These are phyloP conservation scores for Drosophila tristis DNA, from an alignment of 1,140 invertebrate genomes.

Conservation along the genomic window DNA sequence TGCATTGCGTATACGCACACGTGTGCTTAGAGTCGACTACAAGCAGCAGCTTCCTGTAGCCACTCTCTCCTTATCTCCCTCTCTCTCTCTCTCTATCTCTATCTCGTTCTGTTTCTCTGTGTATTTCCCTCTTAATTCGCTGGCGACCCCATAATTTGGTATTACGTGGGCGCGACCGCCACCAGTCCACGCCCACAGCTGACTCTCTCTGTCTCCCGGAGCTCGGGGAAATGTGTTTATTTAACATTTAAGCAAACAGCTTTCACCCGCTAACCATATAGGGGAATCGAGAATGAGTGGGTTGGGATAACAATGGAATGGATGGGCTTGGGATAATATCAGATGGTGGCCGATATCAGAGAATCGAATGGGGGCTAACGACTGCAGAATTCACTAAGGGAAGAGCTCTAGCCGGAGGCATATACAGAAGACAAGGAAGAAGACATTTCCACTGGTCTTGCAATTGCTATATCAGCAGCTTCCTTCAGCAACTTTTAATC, in stretches of 20 bases:
- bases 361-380: no score
- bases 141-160: conserved; percentile 61
- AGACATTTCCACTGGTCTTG: no score
- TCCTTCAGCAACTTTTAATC: no score
- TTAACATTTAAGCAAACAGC: conserved; percentile 57
- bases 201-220: not conserved
- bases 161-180: conserved; percentile 41
- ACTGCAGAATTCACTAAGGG: no score
- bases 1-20: conserved; percentile 79
- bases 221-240: conserved; percentile 47
- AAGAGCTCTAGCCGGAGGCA: no score
- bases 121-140: conserved; percentile 33
- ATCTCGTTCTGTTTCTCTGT: no score
- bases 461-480: no score
- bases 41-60: conserved; percentile 19
- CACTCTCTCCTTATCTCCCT: not conserved
- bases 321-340: conserved; percentile 4
- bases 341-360: no score
- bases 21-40: conserved; percentile 58
- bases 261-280: conserved; percentile 29
- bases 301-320: conserved; percentile 7
- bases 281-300: conserved; percentile 32
- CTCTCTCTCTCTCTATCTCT: not conserved
- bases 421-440: no score
- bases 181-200: conserved; percentile 24